phyloP scores from a whole-genome alignment of 2,797 vertebrate species.

The Sparus aurata region DNA sequence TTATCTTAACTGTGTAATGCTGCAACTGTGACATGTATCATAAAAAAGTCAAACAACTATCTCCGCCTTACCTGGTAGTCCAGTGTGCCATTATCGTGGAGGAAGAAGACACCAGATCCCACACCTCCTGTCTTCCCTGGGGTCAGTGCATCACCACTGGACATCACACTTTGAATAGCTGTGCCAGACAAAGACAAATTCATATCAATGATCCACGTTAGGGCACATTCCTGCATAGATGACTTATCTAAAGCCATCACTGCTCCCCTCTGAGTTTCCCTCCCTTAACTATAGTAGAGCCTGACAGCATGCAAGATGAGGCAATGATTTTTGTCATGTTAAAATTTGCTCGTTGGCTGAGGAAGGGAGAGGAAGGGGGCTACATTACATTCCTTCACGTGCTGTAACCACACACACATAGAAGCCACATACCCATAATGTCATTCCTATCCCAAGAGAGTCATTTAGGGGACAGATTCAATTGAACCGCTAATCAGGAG shows the following conservation, averaged over 20 bases:
- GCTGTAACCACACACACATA: conserved; percentile 23
- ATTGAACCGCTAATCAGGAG: conserved; percentile 62
- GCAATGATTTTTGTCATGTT: conserved; percentile 68
- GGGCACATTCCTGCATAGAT: conserved; percentile 8
- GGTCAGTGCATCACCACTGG: conserved; percentile 90
- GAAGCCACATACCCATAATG: conserved; percentile 17
- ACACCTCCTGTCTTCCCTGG: conserved; percentile 93
- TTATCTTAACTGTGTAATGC: background rate
- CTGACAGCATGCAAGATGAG: conserved; percentile 66
- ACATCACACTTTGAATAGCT: conserved; percentile 96
- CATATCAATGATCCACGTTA: conserved; percentile 18
- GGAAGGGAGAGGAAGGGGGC: conserved; percentile 9
- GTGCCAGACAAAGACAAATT: conserved; percentile 50
- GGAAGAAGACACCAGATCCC: conserved; percentile 90
- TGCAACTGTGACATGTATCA: background rate
- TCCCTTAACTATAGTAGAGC: conserved; percentile 13
- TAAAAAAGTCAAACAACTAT: background rate
- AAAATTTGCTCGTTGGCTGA: conserved; percentile 37
- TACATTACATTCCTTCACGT: conserved; percentile 50
- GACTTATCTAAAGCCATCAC: conserved; percentile 35
- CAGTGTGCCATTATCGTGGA: conserved; percentile 94
- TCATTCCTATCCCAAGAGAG: conserved; percentile 42
- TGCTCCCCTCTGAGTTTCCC: conserved; percentile 20
- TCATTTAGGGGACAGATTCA: conserved; percentile 61
- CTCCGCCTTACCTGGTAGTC: conserved; percentile 91